A percentile compares a stretch with the other conserved stretches of the same genome.
Evolutionary conservation across 2,113 vertebrate genomes (phyloP).

Genomic region (Xerus inauris): DNA sequence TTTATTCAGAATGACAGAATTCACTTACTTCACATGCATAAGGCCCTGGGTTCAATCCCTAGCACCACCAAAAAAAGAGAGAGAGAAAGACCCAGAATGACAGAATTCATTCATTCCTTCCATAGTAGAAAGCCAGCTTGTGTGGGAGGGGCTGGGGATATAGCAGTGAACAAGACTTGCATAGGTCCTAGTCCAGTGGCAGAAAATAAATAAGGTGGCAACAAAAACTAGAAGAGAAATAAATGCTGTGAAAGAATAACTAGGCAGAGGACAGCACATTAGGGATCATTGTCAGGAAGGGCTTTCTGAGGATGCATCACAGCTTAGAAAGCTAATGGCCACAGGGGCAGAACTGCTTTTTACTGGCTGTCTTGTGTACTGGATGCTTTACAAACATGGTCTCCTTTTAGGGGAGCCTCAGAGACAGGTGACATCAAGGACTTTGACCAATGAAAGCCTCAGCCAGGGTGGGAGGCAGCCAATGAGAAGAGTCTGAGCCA

Average conservation of each 20-base stretch:
- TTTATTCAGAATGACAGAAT: background rate
- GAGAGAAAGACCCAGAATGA: too few species aligned
- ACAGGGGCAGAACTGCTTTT: background rate
- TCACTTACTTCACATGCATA: too few species aligned
- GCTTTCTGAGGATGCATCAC: background rate
- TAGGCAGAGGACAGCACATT: background rate
- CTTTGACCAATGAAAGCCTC: slow-evolving; percentile 32
- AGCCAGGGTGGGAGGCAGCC: background rate
- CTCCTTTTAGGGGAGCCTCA: background rate
- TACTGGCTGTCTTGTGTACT: background rate
- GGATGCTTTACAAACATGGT: background rate
- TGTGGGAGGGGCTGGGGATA: background rate
- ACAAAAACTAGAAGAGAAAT: background rate
- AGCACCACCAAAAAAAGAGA: too few species aligned
- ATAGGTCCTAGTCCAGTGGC: background rate
- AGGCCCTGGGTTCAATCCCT: too few species aligned
- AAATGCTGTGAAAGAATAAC: background rate
- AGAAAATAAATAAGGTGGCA: slow-evolving; percentile 20
- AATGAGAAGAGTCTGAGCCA: slow-evolving; percentile 2
- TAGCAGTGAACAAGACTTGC: background rate
- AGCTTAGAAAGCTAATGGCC: background rate
- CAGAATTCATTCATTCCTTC: background rate
- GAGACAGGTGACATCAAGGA: slow-evolving; percentile 71
- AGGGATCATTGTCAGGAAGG: background rate
- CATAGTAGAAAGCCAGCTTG: background rate